A percentile compares a stretch with the other conserved stretches of the same genome.
phyloP scores from a whole-genome alignment of 2,888 invertebrate species.

The Lagria hirta region DNA sequence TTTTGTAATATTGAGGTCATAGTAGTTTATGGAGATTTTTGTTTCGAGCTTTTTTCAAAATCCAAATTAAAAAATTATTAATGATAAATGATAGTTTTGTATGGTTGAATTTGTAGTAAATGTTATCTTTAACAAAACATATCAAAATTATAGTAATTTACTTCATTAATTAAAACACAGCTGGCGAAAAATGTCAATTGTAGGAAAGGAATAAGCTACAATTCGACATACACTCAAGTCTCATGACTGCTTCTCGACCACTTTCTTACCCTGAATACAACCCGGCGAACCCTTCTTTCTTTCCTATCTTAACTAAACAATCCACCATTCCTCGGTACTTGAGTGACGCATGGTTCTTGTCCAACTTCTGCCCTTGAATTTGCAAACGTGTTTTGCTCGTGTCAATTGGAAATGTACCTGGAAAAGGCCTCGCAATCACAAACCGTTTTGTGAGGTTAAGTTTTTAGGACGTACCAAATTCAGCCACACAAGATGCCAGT shows the following conservation, averaged over 20 bases:
- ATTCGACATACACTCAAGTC: background rate
- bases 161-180: too few species aligned
- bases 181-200: too few species aligned
- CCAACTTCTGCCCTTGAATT: slow-evolving; percentile 88
- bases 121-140: too few species aligned
- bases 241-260: background rate
- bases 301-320: slow-evolving; percentile 82
- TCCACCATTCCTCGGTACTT: slow-evolving; percentile 91
- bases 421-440: slow-evolving; percentile 65
- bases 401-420: slow-evolving; percentile 96
- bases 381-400: slow-evolving; percentile 93
- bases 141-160: too few species aligned
- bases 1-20: too few species aligned
- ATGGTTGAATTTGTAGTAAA: too few species aligned
- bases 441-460: slow-evolving; percentile 6
- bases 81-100: too few species aligned
- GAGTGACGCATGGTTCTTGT: slow-evolving; percentile 70
- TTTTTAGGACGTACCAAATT: slow-evolving; percentile 73
- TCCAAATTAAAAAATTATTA: too few species aligned
- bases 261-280: slow-evolving; percentile 78
- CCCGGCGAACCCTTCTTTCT: slow-evolving; percentile 82
- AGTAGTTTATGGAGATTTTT: too few species aligned
- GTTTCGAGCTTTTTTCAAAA: too few species aligned
- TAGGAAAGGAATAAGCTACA: too few species aligned
- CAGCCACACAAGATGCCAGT: slow-evolving; percentile 88